Conservation (phyloP, 2,113 vertebrate species). For the Pygathrix nemaeus region DNA sequence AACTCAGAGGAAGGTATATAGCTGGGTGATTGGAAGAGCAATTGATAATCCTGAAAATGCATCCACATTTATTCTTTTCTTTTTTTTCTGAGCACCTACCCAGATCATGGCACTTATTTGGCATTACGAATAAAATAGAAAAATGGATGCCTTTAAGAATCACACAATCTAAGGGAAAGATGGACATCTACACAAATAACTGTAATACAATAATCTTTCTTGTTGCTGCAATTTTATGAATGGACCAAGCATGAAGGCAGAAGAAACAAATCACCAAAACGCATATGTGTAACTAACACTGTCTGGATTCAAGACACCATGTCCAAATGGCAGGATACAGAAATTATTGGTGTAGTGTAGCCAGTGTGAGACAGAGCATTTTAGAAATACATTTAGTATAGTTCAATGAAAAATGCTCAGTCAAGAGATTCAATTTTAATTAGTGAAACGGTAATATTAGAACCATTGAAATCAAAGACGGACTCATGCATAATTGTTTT, state of each 20-base stretch:
- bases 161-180: not conserved
- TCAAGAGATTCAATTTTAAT: slow-evolving; percentile 72
- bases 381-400: slow-evolving; percentile 50
- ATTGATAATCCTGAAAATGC: not conserved
- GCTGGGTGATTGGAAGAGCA: not conserved
- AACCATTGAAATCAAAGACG: slow-evolving; percentile 76
- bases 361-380: slow-evolving; percentile 19
- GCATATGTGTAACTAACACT: slow-evolving; percentile 57
- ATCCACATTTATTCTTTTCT: not conserved
- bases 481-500: slow-evolving; percentile 66
- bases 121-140: not conserved
- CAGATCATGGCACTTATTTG: not conserved
- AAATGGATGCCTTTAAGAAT: not conserved
- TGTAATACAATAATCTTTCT: not conserved
- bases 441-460: slow-evolving; percentile 79
- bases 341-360: slow-evolving; percentile 50
- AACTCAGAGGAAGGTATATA: not conserved
- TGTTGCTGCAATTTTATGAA: slow-evolving; percentile 37
- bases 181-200: not conserved
- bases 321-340: slow-evolving; percentile 67
- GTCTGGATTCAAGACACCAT: slow-evolving; percentile 66
- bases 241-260: not conserved
- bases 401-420: slow-evolving; percentile 62
- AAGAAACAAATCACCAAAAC: slow-evolving; percentile 53
- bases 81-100: not conserved